These are phyloP conservation scores for Matsumyia berberina DNA, from an alignment of 2,888 invertebrate species.

Conservation along the genomic window DNA sequence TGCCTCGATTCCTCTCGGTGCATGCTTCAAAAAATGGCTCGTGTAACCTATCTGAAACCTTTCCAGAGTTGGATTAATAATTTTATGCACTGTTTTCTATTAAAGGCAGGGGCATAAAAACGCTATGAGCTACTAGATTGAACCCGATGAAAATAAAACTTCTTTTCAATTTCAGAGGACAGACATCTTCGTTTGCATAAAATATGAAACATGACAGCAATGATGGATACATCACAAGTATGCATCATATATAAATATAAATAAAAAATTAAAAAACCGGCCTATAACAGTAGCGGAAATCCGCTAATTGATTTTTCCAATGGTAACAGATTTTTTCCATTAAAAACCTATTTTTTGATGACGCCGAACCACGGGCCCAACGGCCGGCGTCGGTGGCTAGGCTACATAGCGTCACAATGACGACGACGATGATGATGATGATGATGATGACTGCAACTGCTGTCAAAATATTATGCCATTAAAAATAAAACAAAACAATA, in stretches of 20 bases:
- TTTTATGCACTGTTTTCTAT: no score
- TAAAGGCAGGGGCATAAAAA: no score
- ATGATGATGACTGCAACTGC: slow-evolving; percentile 25
- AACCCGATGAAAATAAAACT: no score
- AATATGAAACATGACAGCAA: not conserved
- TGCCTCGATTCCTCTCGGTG: no score
- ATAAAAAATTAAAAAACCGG: not conserved
- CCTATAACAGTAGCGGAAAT: not conserved
- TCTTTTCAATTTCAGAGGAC: no score
- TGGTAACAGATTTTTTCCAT: slow-evolving; percentile 46
- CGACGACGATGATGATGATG: slow-evolving; percentile 12
- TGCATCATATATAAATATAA: not conserved
- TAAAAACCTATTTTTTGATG: slow-evolving; percentile 40
- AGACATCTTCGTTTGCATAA: no score
- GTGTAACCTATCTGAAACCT: no score
- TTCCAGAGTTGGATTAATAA: no score
- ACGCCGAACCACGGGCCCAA: not conserved
- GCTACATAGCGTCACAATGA: not conserved
- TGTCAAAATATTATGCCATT: slow-evolving; percentile 59
- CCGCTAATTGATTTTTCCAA: slow-evolving; percentile 39
- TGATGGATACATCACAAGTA: not conserved
- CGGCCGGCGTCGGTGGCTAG: not conserved
- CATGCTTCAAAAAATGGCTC: no score
- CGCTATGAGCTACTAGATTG: no score
- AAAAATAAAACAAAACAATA: slow-evolving; percentile 22